These are phyloP conservation scores for Sympetrum striolatum DNA, from an alignment of 2,888 invertebrate species.

Conservation along the genomic window DNA sequence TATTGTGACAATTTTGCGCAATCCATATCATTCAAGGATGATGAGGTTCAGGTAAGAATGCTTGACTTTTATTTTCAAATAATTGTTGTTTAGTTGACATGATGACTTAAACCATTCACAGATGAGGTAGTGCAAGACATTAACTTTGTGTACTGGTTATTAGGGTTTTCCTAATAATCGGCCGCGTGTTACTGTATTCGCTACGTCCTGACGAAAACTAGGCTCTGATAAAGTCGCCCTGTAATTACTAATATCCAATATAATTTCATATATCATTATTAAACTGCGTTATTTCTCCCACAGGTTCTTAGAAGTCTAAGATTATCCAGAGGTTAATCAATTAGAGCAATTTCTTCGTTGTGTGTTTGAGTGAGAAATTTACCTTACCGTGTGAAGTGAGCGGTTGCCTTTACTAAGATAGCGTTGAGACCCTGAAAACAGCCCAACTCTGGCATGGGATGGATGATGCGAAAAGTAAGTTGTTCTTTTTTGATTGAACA, in stretches of 20 bases:
- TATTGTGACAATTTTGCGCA: too few relatives aligned
- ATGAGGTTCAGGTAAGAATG: conserved; percentile 92
- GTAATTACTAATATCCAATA: background rate
- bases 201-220: conserved; percentile 64
- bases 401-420: too few relatives aligned
- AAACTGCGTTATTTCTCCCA: conserved; percentile 51
- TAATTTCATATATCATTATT: too few relatives aligned
- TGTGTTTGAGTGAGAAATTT: too few relatives aligned
- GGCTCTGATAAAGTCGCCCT: conserved; percentile 50
- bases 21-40: too few relatives aligned
- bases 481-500: too few relatives aligned
- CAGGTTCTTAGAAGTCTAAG: conserved; percentile 96
- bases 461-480: too few relatives aligned
- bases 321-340: too few relatives aligned
- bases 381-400: too few relatives aligned
- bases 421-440: too few relatives aligned
- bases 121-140: conserved; percentile 55
- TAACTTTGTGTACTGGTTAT: conserved; percentile 1
- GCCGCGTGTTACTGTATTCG: conserved; percentile 54
- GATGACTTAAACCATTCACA: conserved; percentile 69
- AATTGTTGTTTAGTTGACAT: conserved; percentile 56
- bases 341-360: too few relatives aligned
- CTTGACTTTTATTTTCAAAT: background rate
- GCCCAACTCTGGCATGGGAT: too few relatives aligned
- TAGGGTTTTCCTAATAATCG: conserved; percentile 39